Conservation (phyloP, 64 coral and sea anemone species). For the Pachyseris speciosa region DNA sequence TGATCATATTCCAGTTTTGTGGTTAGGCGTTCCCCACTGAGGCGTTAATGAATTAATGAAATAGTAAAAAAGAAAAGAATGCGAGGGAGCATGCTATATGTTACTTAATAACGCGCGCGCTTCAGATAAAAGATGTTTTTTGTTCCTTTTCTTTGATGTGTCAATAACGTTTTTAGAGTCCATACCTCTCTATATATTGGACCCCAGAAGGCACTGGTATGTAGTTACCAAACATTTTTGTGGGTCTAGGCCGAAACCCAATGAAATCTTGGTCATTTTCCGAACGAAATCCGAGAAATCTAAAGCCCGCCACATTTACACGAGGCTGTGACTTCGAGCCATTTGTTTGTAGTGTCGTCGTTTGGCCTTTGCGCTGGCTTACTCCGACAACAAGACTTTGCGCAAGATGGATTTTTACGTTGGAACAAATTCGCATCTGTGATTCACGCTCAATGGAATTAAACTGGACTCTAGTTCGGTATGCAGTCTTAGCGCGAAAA, state of each 20-base stretch:
- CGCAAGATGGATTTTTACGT: neutral
- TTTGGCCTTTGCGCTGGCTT: slow-evolving; percentile 7
- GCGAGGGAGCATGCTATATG: too few species aligned
- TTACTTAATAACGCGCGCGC: too few species aligned
- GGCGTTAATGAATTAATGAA: neutral
- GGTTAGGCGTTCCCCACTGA: neutral
- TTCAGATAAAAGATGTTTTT: too few species aligned
- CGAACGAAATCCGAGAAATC: slow-evolving; percentile 18
- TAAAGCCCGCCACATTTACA: too few species aligned
- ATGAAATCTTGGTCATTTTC: slow-evolving; percentile 26
- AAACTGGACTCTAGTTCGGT: too few species aligned
- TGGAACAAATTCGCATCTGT: too few species aligned
- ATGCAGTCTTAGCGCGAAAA: too few species aligned
- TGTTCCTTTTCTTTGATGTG: too few species aligned
- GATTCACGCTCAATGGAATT: too few species aligned
- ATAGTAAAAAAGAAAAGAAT: slow-evolving; percentile 19
- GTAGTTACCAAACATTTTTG: slow-evolving; percentile 14
- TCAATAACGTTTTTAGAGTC: neutral
- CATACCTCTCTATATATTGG: neutral
- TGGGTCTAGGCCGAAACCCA: slow-evolving; percentile 6
- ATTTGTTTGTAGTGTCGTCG: neutral
- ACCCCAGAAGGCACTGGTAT: slow-evolving; percentile 45
- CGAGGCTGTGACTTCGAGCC: neutral
- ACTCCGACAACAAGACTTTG: neutral
- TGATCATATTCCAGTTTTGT: neutral